These are phyloP conservation scores for Drosophila anomelani DNA, from an alignment of 2,888 invertebrate genomes.

Conservation along the genomic window DNA sequence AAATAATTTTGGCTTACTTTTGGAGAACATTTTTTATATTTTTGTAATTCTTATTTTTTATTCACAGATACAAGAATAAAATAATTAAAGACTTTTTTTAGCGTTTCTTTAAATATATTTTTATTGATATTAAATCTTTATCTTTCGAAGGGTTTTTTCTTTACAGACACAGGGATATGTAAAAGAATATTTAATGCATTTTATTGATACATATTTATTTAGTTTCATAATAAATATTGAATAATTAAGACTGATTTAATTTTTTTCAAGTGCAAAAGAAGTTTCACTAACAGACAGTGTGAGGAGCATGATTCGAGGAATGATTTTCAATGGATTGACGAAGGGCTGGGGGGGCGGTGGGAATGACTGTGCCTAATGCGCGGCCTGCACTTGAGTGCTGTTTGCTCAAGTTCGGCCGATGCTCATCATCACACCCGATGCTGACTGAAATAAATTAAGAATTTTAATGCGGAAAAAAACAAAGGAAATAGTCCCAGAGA, in stretches of 20 bases:
- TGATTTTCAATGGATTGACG: conserved; percentile 18
- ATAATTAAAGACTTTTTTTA: too few relatives aligned
- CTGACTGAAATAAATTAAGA: conserved; percentile 73
- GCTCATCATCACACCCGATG: conserved; percentile 57
- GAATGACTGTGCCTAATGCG: conserved; percentile 78
- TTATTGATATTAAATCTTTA: too few relatives aligned
- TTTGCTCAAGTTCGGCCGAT: conserved; percentile 68
- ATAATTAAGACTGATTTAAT: too few relatives aligned
- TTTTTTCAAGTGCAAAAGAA: conserved; percentile 6
- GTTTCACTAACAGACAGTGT: conserved; percentile 54
- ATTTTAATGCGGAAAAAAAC: conserved; percentile 73
- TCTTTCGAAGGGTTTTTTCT: too few relatives aligned
- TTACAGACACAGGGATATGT: too few relatives aligned
- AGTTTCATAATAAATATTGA: too few relatives aligned
- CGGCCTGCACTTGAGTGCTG: conserved; percentile 66
- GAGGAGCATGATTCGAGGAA: conserved; percentile 38
- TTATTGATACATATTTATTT: too few relatives aligned
- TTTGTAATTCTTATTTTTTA: too few relatives aligned
- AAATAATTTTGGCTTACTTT: not conserved
- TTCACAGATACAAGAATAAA: too few relatives aligned
- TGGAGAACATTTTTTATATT: not conserved
- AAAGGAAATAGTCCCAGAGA: conserved; percentile 38
- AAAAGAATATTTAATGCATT: too few relatives aligned
- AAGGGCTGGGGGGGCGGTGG: conserved; percentile 20
- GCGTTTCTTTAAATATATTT: too few relatives aligned